These are phyloP conservation scores for Paramormyrops kingsleyae DNA, from an alignment of 2,113 vertebrate genomes.

Conservation along the genomic window DNA sequence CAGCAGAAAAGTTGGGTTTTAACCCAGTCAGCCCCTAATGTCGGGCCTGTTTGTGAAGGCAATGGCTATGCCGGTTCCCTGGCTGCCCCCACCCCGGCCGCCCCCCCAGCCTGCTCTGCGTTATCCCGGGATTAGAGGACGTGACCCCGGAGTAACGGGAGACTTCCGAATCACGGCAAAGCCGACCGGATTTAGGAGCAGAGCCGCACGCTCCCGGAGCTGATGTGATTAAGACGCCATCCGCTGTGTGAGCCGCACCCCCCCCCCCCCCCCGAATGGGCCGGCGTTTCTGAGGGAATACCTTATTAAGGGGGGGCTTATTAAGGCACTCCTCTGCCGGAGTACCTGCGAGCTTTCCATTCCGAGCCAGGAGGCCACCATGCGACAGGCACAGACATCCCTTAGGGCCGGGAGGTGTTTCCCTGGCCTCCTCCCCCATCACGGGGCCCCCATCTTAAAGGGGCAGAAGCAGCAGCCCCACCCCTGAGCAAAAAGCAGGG, in stretches of 20 bases:
- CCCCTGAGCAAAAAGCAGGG: no score
- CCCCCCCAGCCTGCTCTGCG: no score
- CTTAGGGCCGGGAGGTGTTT: not conserved
- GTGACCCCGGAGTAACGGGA: not conserved
- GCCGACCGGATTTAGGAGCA: not conserved
- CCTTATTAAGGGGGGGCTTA: constrained; percentile 3
- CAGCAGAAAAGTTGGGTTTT: not conserved
- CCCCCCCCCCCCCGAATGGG: not conserved
- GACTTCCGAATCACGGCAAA: not conserved
- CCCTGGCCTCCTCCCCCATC: not conserved
- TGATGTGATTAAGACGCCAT: constrained; percentile 6
- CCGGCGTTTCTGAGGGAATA: not conserved
- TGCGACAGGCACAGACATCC: not conserved
- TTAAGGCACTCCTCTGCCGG: not conserved
- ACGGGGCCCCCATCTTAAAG: not conserved
- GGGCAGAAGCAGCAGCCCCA: not conserved
- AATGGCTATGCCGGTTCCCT: not conserved
- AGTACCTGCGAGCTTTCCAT: not conserved
- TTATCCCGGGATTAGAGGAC: not conserved
- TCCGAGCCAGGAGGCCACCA: no score
- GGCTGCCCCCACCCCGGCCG: not conserved
- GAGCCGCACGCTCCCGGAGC: not conserved
- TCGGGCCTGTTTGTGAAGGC: not conserved
- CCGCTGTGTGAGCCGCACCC: not conserved
- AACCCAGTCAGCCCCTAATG: not conserved